Base-by-base conservation (phyloP, 2,797 vertebrate genomes). In the Halcyon chelicuti region DNA sequence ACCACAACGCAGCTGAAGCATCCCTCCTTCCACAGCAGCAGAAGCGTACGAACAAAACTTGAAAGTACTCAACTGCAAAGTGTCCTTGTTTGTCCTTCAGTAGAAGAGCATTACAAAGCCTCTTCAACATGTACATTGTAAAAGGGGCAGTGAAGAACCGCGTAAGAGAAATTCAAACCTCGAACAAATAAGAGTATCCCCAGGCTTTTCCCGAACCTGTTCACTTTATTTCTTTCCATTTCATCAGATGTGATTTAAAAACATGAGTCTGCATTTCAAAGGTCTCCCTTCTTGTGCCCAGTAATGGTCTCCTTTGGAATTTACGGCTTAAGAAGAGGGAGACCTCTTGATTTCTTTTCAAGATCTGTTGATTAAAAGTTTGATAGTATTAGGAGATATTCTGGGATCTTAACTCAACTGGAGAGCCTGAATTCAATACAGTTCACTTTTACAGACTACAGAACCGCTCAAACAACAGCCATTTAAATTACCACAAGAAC, bases 1-100 rank as follows among this genome's bases (percentile, higher is more conserved):
- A 88, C 76, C 88, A 86, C 91, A 49, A 73, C 14, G 19, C 91
- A 73, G 87, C 68, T 87, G 72, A 93, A 94, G 84, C 51, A 96
- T 92, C 88, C 87, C 96, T 93, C 82, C 75, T 96, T 93, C 82
- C 77, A 93, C 90, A 88, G 96, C 84, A 96, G 93, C 62, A 42
- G 72, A 47, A 89, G 79, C 5, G 49, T 40, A 78, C 0, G 44
- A 94, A 94, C 91, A 76, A 88, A 97, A 97, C 93, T 97, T 98
- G 76, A 96, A 98, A 98, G 97, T 94, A 74, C 94, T 95, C 89
- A 63, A 4, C 66, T 95, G 97, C 93, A 96, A 97, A 97, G 96
- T 93, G 91, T 92, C 97, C 97, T 97, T 98, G 94, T 81, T 95
- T 97, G 97, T 97, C 97, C 97, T 98, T 98, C 97, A 97, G 88